Evolutionary conservation across 2,888 invertebrate genomes (phyloP).

Genomic region (Lepidocyrtinus sp.): DNA sequence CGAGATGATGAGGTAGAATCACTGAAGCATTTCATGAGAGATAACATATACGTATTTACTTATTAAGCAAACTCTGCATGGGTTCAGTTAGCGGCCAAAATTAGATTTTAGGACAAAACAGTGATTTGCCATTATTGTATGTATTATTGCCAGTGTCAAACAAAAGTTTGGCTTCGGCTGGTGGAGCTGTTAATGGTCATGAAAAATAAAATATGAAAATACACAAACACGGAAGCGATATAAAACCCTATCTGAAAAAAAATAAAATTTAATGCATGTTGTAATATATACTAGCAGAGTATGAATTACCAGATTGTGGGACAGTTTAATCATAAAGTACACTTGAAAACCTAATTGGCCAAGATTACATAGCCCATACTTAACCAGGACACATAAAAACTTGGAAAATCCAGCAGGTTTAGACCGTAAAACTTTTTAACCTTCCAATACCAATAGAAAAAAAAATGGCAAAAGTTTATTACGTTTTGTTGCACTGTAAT

Average conservation of each 20-base stretch:
- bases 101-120: background rate
- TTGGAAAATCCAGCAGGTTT: background rate
- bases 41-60: background rate
- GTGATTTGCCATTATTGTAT: background rate
- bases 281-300: no score
- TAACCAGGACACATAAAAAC: background rate
- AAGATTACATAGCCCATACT: background rate
- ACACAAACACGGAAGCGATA: no score
- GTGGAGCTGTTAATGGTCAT: background rate
- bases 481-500: background rate
- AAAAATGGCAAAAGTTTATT: background rate
- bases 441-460: background rate
- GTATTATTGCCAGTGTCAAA: background rate
- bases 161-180: background rate
- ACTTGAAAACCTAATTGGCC: no score
- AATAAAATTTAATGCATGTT: no score
- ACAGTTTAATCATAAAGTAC: no score
- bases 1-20: background rate
- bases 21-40: slow-evolving; percentile 2
- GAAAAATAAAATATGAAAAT: no score
- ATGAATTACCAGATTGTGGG: no score
- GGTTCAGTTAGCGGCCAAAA: background rate
- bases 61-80: background rate
- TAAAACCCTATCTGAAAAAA: no score
- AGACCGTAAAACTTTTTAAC: background rate